Base-by-base conservation (phyloP, 2,113 vertebrate genomes). In the Chionis minor region DNA sequence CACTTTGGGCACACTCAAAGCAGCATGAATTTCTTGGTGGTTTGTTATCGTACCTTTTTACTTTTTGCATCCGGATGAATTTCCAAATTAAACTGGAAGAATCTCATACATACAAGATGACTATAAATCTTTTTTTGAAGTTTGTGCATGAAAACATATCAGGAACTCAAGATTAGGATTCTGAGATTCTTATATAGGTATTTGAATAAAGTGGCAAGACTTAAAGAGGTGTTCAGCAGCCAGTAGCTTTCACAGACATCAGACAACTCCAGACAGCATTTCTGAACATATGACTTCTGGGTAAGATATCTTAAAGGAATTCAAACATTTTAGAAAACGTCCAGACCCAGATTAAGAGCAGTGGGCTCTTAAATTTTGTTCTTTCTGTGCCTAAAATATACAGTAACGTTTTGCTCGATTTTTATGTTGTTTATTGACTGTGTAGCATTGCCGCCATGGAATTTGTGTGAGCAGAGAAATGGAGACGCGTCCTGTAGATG, bases 401-500 rank as follows among this genome's bases (percentile, higher is more conserved):
- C 8, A 44, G 10, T 61, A 65, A 74, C 1, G 4, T 96, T 81
- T 51, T 81, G 8, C 21, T 72, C 92, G 23, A 51, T 67, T 93
- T 49, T 69, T 44, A 32, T 88, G 96, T 81, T 91, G 11, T 94
- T 90, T 98, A 5, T 92, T 40, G 27, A 77, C 75, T 90, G 47
- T 67, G 33, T 97, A 99, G 99, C 98, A 99, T 94, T 99, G 99
- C 96, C 98, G 96, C 81, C 99, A 98, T 28, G 99, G 99, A 49
- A 98, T 99, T 82, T 99, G 99, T 94, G 98, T 99, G 85, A 99
- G 98, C 97, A 99, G 98, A 96, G 99, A 99, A 95, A 96, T 99
- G 97, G 99, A 99, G 96, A 90, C 94, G 21, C 98, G 98, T 94
- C 98, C 98, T n/a, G 98, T 99, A 47, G 98, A 99, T 81, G 99